Evolutionary conservation across 2,888 invertebrate species (phyloP), one percentile per base, ranked within the genome.

Genomic region (Andrena fulva): DNA sequence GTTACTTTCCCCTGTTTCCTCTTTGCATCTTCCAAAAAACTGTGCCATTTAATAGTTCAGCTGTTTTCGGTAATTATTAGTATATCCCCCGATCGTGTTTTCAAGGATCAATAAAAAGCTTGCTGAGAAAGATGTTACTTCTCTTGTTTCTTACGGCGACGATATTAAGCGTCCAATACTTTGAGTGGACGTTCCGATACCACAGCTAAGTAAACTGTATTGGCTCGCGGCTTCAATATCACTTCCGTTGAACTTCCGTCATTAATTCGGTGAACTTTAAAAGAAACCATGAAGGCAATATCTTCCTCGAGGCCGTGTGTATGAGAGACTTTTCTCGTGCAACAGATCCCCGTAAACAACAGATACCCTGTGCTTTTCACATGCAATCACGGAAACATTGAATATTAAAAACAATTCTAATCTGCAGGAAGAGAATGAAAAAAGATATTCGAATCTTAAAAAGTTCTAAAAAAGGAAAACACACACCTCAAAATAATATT

Each of bases 261-360:
- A 86, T 87, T 87, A 87, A 87, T 85, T 84, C 80, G 70, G 63
- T 60, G 67, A 77, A 84, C 82, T 87, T 85, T 81, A 77, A 82
- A 86, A 75, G 84, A 64, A 82, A 84, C 71, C 70, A 48, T 20
- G 59, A 73, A 79, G 63, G 77, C 80, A 84, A 87, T 85, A 87
- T 85, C 81, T 81, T 80, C 85, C 78, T 80, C 54, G 68, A 70
- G 73, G 56, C 75, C 68, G 69, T 42, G 29, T 29, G 27, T 50
- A 42, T 35, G 60, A 7, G 48, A 33, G 12, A 31, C 20, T 56
- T 4, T 35, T 4, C 62, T 6, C 29, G 54, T 33, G 62, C 62
- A 82, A 80, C 62, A 80, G 70, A 75, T 81, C 66, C 33, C 48
- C n/a, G 60, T 54, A 8, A 69, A 52, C 33, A 42, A 60, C n/a